A percentile compares a stretch with the other conserved stretches of the same genome.
Conservation (phyloP, 2,888 invertebrate genomes). For the Cephalotes varians region DNA sequence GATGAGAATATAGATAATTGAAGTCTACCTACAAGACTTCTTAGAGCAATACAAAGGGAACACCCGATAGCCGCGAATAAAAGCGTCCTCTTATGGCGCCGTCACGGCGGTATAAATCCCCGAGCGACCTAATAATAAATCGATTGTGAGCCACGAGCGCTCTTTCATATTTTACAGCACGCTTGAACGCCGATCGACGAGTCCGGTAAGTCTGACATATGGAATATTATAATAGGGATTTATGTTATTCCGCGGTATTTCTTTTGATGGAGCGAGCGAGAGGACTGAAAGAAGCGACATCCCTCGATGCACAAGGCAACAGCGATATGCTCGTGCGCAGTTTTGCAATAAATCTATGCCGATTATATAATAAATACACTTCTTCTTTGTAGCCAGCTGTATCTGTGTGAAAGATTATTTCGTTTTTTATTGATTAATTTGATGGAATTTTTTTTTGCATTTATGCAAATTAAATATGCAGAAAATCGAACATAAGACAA, state of each 20-base stretch:
- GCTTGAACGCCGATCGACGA: conserved; percentile 19
- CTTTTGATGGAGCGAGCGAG: conserved; percentile 7
- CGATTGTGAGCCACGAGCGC: conserved; percentile 40
- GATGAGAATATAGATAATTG: conserved; percentile 39
- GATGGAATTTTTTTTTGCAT: background rate
- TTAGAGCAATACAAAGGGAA: conserved; percentile 9
- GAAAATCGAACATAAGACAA: background rate
- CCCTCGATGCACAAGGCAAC: background rate
- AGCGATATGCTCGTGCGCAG: background rate
- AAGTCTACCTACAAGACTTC: background rate
- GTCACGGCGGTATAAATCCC: conserved; percentile 39
- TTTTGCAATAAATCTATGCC: conserved; percentile 24
- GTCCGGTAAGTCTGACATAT: conserved; percentile 50
- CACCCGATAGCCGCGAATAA: conserved; percentile 45
- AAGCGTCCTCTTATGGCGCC: conserved; percentile 31
- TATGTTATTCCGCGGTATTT: conserved; percentile 39
- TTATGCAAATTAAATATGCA: conserved; percentile 5
- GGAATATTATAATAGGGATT: conserved; percentile 50
- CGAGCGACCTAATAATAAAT: conserved; percentile 55
- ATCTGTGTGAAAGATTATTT: conserved; percentile 19
- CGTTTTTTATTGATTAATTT: background rate
- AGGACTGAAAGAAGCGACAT: background rate
- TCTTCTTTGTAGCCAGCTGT: background rate
- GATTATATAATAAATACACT: background rate
- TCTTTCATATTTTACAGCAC: conserved; percentile 45